phyloP scores from a whole-genome alignment of 2,113 vertebrate species.

The Eulacestoma nigropectus region DNA sequence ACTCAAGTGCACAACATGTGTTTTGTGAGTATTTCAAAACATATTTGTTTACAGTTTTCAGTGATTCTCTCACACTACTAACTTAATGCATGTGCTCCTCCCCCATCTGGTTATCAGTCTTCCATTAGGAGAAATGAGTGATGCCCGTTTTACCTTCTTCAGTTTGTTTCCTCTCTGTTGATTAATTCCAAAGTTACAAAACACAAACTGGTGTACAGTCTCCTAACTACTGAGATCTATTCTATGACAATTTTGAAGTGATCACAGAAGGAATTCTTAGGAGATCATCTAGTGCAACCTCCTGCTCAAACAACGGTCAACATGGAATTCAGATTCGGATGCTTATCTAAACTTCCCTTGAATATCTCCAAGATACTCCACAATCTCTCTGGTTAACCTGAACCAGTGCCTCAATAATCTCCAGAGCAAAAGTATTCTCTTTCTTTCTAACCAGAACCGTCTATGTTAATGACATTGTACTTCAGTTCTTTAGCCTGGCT shows the following conservation, averaged over 20 bases:
- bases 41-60: background rate
- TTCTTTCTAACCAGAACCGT: background rate
- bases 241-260: background rate
- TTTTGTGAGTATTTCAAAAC: constrained; percentile 23
- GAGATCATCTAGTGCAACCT: background rate
- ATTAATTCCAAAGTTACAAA: background rate
- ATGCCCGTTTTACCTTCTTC: background rate
- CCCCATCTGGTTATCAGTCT: background rate
- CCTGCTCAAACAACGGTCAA: background rate
- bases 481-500: background rate
- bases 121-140: background rate
- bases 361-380: background rate
- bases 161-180: background rate
- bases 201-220: background rate
- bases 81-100: background rate
- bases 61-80: background rate
- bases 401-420: background rate
- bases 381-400: background rate
- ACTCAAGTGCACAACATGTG: background rate
- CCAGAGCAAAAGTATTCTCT: background rate
- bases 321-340: background rate
- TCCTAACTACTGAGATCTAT: background rate
- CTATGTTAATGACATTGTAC: background rate
- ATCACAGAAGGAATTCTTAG: background rate
- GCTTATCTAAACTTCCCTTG: background rate